phyloP scores from a whole-genome alignment of 2,113 vertebrate species.

The Thamnaconus septentrionalis region DNA sequence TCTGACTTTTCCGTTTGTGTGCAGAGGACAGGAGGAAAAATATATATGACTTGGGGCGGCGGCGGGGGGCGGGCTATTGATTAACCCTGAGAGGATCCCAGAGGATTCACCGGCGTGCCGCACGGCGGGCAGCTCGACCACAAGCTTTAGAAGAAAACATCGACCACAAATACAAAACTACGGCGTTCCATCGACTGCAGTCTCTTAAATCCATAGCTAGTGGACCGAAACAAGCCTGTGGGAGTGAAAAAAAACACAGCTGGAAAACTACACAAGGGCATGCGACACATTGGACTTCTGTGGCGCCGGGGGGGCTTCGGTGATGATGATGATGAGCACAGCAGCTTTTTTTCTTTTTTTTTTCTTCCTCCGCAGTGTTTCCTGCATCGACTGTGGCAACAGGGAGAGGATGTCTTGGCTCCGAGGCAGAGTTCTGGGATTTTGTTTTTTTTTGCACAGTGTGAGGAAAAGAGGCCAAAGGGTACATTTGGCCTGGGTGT shows the following conservation, averaged over 20 bases:
- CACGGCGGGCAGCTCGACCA: conserved; percentile 21
- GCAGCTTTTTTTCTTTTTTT: conserved; percentile 23
- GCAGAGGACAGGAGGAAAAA: not conserved
- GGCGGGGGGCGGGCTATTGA: conserved; percentile 31
- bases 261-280: conserved; percentile 53
- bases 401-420: not conserved
- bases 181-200: conserved; percentile 47
- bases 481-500: not conserved
- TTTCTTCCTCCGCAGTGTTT: conserved; percentile 15
- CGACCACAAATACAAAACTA: conserved; percentile 49
- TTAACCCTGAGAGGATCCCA: conserved; percentile 5
- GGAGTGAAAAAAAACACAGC: conserved; percentile 31
- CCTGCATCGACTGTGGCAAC: not conserved
- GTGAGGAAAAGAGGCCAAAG: conserved; percentile 16
- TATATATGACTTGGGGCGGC: not conserved
- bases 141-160: conserved; percentile 35
- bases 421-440: conserved; percentile 11
- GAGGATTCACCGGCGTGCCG: conserved; percentile 11
- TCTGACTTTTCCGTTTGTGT: not conserved
- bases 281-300: conserved; percentile 36
- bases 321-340: conserved; percentile 42
- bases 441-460: conserved; percentile 35
- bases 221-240: conserved; percentile 31
- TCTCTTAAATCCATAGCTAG: conserved; percentile 48
- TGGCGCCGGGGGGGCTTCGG: conserved; percentile 23